Percentiles rank a stretch among this genome's conserved stretches.
Conservation (phyloP, 1,140 invertebrate species). For the Uloborus diversus region DNA sequence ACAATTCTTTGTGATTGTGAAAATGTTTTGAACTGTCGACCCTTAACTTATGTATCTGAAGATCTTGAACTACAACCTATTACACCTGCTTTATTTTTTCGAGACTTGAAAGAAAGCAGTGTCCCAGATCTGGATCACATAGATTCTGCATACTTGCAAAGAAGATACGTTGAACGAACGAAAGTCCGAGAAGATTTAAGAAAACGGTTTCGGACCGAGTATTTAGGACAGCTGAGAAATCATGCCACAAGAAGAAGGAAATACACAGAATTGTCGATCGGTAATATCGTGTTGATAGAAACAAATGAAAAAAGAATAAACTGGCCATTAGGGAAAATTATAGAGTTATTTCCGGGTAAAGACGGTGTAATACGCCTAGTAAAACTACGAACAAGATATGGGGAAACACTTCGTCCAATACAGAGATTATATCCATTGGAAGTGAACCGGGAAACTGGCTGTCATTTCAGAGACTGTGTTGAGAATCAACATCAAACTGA, state of each 20-base stretch:
- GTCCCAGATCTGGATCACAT: not conserved
- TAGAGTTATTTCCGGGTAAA: no score
- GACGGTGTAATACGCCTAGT: no score
- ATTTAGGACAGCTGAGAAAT: not conserved
- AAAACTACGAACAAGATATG: no score
- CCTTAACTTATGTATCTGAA: slow-evolving; percentile 13
- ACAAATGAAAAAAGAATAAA: not conserved
- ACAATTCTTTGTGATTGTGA: slow-evolving; percentile 25
- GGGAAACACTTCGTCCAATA: no score
- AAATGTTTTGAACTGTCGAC: slow-evolving; percentile 19
- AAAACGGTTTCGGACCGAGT: not conserved
- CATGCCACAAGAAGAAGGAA: not conserved
- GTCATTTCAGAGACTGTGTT: no score
- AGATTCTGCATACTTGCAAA: not conserved
- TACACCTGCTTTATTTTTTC: not conserved
- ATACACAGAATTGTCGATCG: not conserved
- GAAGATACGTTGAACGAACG: not conserved
- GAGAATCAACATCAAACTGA: no score
- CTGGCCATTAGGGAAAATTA: not conserved
- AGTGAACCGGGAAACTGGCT: no score
- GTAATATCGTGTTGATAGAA: not conserved
- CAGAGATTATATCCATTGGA: no score
- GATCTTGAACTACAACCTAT: slow-evolving; percentile 10
- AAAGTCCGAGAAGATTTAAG: not conserved
- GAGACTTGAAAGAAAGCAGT: not conserved